Evolutionary conservation across 1,140 invertebrate species (phyloP).

Genomic region (Mercenaria mercenaria): DNA sequence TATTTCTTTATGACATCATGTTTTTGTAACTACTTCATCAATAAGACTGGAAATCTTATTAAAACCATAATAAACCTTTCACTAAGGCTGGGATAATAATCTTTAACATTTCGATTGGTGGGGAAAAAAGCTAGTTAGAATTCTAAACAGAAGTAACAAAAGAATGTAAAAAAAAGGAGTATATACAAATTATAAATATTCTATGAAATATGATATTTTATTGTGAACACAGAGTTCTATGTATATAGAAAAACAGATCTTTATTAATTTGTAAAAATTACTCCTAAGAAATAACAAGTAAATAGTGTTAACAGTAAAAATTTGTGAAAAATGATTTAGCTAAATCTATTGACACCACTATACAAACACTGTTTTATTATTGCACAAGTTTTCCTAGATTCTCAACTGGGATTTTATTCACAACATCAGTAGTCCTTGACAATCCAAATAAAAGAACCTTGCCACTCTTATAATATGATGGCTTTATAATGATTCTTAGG

Average conservation of each 20-base stretch:
- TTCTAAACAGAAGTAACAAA: not conserved
- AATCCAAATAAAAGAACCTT: too few relatives aligned
- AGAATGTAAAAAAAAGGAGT: not conserved
- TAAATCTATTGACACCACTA: not conserved
- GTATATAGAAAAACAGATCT: not conserved
- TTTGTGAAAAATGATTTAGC: not conserved
- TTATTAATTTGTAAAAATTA: not conserved
- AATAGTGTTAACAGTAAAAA: not conserved
- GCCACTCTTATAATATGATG: too few relatives aligned
- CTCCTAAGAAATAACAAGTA: not conserved
- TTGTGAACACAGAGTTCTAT: not conserved
- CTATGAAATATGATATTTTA: conserved; percentile 25
- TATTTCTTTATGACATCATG: too few relatives aligned
- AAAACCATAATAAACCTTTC: too few relatives aligned
- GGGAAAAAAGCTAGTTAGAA: not conserved
- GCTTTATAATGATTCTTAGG: too few relatives aligned
- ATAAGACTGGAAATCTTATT: too few relatives aligned
- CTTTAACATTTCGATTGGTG: too few relatives aligned
- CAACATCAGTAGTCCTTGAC: too few relatives aligned
- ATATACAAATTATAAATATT: not conserved
- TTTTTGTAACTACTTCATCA: too few relatives aligned
- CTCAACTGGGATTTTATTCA: too few relatives aligned
- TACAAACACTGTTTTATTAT: not conserved
- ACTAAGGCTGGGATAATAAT: too few relatives aligned
- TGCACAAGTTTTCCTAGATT: not conserved